phyloP scores from a whole-genome alignment of 2,113 vertebrate genomes.

The Mola mola region DNA sequence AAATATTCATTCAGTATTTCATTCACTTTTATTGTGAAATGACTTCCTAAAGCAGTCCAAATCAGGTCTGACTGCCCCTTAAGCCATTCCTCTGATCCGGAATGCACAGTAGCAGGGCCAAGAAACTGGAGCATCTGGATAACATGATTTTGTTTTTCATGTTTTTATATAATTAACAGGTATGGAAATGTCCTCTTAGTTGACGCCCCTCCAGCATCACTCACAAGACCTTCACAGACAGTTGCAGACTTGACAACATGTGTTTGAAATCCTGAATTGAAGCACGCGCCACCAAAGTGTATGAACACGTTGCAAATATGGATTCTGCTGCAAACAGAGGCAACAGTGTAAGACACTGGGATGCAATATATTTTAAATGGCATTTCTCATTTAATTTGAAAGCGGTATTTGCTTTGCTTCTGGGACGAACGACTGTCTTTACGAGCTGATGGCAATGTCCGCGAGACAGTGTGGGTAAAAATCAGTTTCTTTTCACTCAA shows the following conservation, averaged over 20 bases:
- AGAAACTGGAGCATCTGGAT: neutral
- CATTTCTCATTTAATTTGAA: neutral
- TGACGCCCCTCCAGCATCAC: too few relatives aligned
- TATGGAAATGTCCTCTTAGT: neutral
- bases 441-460: constrained; percentile 17
- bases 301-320: constrained; percentile 2
- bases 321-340: constrained; percentile 4
- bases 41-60: too few relatives aligned
- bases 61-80: too few relatives aligned
- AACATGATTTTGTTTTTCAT: neutral
- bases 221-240: too few relatives aligned
- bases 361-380: constrained; percentile 9
- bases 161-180: neutral
- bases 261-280: neutral
- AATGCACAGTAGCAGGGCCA: neutral
- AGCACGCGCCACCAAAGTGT: constrained; percentile 4
- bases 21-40: neutral
- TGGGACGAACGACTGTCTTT: constrained; percentile 2
- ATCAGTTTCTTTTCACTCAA: constrained; percentile 32
- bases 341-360: neutral
- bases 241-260: too few relatives aligned
- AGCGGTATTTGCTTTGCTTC: neutral
- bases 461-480: constrained; percentile 5
- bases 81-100: neutral
- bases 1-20: neutral